Percentiles rank a stretch among this genome's conserved stretches.
Conservation (phyloP, 2,888 invertebrate species). For the Marasmarcha lunaedactyla region DNA sequence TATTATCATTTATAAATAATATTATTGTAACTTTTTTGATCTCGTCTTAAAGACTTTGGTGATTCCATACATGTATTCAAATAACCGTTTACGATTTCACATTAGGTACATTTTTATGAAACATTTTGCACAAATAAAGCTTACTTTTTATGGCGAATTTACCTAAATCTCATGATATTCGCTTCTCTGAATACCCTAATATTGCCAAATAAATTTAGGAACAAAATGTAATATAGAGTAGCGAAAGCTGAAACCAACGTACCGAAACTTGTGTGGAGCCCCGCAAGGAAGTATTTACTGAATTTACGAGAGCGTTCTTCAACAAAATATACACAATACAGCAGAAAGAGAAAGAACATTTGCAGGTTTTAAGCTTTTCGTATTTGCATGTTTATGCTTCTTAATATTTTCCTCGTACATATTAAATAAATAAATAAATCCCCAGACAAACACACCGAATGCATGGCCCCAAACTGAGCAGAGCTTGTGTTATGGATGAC, state of each 20-base stretch:
- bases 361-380: neutral
- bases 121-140: neutral
- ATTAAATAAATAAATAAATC: too few species aligned
- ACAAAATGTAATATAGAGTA: slow-evolving; percentile 12
- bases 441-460: too few species aligned
- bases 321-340: slow-evolving; percentile 30
- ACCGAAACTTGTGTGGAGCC: slow-evolving; percentile 23
- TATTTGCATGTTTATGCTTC: too few species aligned
- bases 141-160: slow-evolving; percentile 28
- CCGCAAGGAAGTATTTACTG: slow-evolving; percentile 34
- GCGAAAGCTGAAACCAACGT: slow-evolving; percentile 22
- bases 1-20: too few species aligned
- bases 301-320: slow-evolving; percentile 40
- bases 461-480: too few species aligned
- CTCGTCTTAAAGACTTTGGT: too few species aligned
- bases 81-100: too few species aligned
- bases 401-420: too few species aligned
- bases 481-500: too few species aligned
- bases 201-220: slow-evolving; percentile 13
- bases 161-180: slow-evolving; percentile 13
- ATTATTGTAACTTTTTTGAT: too few species aligned
- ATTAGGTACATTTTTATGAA: neutral
- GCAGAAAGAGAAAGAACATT: slow-evolving; percentile 17
- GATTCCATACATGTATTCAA: too few species aligned
- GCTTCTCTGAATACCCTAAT: slow-evolving; percentile 16